phyloP scores from a whole-genome alignment of 2,888 invertebrate species.

The Cantharis flavilabris region DNA sequence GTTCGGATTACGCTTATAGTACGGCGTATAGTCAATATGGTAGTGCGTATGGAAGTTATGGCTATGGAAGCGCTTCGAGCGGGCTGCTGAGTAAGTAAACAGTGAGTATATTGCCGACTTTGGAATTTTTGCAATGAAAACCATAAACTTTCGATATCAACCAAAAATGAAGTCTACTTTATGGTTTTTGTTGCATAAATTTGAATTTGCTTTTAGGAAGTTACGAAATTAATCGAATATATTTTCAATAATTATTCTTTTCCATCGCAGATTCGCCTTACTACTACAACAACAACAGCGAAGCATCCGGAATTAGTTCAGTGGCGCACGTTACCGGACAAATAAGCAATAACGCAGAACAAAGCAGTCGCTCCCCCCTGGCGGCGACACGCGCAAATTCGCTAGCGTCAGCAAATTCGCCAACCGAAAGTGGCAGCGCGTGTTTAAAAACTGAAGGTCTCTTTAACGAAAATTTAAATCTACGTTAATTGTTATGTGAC shows the following conservation, averaged over 20 bases:
- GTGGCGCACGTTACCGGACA: conserved; percentile 38
- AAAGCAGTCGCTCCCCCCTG: conserved; percentile 69
- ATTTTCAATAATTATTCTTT: not conserved
- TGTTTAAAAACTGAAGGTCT: conserved; percentile 66
- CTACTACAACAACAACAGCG: conserved; percentile 64
- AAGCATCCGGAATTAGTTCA: conserved; percentile 44
- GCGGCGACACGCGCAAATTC: conserved; percentile 74
- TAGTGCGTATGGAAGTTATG: conserved; percentile 69
- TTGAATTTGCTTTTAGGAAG: not conserved
- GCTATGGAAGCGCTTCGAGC: conserved; percentile 67
- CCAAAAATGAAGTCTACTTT: not conserved
- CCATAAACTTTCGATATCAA: not conserved
- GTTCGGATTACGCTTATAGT: conserved; percentile 72
- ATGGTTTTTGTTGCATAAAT: not conserved
- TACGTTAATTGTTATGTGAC: conserved; percentile 33
- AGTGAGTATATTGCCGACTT: conserved; percentile 59
- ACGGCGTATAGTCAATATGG: conserved; percentile 79
- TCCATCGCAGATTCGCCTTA: conserved; percentile 64
- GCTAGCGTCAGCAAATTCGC: conserved; percentile 71
- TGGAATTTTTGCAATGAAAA: conserved; percentile 2
- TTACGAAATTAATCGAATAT: not conserved
- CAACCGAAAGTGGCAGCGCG: conserved; percentile 68
- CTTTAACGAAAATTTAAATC: conserved; percentile 50
- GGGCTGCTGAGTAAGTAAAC: conserved; percentile 74
- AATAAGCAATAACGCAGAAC: conserved; percentile 52